phyloP scores from a whole-genome alignment of 2,888 invertebrate genomes.

The Panopea generosa region DNA sequence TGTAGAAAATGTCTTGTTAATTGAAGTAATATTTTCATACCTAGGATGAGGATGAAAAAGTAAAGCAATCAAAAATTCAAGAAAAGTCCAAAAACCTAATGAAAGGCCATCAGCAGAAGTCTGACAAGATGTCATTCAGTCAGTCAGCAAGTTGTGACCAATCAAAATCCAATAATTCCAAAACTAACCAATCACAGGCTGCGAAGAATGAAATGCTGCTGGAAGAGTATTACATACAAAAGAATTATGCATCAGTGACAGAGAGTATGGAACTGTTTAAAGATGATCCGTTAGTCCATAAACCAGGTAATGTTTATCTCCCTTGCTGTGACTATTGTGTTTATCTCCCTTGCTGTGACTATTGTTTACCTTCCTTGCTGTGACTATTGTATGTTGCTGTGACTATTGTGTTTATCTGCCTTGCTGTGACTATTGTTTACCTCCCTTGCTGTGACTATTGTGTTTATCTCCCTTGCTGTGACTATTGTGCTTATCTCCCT shows the following conservation, averaged over 20 bases:
- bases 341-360: too few species aligned
- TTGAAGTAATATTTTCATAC: too few species aligned
- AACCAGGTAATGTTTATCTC: slow-evolving; percentile 85
- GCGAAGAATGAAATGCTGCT: slow-evolving; percentile 42
- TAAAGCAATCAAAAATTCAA: not conserved
- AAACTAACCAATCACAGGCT: not conserved
- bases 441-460: too few species aligned
- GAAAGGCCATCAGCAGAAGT: not conserved
- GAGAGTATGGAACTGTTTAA: slow-evolving; percentile 87
- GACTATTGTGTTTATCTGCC: too few species aligned
- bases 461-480: too few species aligned
- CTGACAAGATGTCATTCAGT: not conserved
- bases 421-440: slow-evolving; percentile 71
- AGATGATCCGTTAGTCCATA: slow-evolving; percentile 86
- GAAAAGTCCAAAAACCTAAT: not conserved
- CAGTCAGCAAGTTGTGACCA: not conserved
- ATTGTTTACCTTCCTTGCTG: slow-evolving; percentile 17
- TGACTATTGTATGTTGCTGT: not conserved
- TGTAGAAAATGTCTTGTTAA: too few species aligned
- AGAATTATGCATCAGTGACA: slow-evolving; percentile 81
- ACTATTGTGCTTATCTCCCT: too few species aligned
- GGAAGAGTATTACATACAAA: slow-evolving; percentile 86
- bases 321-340: not conserved
- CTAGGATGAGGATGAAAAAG: too few species aligned
- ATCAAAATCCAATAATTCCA: not conserved